Conservation (phyloP, 2,113 vertebrate species). For the Antechinus stuartii region DNA sequence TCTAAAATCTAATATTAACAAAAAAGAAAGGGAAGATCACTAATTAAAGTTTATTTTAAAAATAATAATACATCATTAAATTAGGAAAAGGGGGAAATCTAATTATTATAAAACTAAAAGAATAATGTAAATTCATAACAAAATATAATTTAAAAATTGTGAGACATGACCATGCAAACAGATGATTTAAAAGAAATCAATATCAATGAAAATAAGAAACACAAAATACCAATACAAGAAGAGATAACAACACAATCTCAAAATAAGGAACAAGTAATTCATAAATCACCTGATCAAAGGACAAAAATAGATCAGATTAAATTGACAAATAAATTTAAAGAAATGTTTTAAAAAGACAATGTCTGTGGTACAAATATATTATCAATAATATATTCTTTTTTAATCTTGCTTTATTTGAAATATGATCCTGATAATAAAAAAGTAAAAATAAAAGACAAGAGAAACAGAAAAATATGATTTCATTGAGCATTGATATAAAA, state of each 20-base stretch:
- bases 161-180: not conserved
- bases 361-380: not conserved
- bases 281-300: not conserved
- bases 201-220: not conserved
- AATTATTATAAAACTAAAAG: not conserved
- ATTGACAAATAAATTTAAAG: not conserved
- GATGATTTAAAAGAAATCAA: not conserved
- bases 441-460: not conserved
- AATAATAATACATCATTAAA: not conserved
- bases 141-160: not conserved
- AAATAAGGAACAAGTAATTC: not conserved
- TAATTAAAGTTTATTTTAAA: not conserved
- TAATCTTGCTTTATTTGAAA: not conserved
- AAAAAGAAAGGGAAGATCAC: not conserved
- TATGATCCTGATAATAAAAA: not conserved
- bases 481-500: not conserved
- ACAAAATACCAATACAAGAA: not conserved
- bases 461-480: not conserved
- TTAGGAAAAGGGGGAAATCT: not conserved
- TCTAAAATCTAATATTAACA: not conserved
- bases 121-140: not conserved
- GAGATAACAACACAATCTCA: not conserved
- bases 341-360: not conserved
- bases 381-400: not conserved
- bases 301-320: not conserved